These are phyloP conservation scores for Perizoma affinitatum DNA, from an alignment of 2,888 invertebrate species.

Conservation along the genomic window DNA sequence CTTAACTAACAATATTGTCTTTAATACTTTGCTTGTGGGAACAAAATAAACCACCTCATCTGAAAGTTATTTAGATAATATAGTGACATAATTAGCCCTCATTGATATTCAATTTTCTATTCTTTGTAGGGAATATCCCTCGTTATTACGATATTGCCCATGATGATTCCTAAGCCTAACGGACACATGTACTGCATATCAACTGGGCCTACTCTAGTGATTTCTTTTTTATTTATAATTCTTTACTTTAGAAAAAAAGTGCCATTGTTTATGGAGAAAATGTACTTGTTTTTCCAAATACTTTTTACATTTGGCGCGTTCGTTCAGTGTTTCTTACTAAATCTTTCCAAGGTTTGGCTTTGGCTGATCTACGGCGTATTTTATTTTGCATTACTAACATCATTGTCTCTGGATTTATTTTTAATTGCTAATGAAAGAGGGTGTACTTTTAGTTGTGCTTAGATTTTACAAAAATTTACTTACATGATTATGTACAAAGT, in stretches of 20 bases:
- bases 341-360: constrained; percentile 68
- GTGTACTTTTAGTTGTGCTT: constrained; percentile 79
- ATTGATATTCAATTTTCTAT: constrained; percentile 40
- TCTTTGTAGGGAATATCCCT: constrained; percentile 69
- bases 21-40: too few relatives aligned
- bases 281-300: constrained; percentile 80
- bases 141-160: constrained; percentile 62
- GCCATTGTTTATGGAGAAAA: constrained; percentile 78
- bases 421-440: constrained; percentile 78
- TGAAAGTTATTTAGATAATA: constrained; percentile 17
- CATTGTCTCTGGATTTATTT: constrained; percentile 70
- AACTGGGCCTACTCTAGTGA: constrained; percentile 72
- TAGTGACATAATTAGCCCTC: not conserved
- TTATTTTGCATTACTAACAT: constrained; percentile 70
- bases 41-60: constrained; percentile 12
- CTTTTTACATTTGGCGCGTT: constrained; percentile 77
- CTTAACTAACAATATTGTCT: too few relatives aligned
- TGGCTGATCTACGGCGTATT: constrained; percentile 74
- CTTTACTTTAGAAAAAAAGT: constrained; percentile 72
- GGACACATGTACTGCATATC: constrained; percentile 81
- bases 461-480: constrained; percentile 26
- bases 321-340: constrained; percentile 74
- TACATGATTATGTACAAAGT: too few relatives aligned
- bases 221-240: constrained; percentile 71
- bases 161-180: constrained; percentile 60